A percentile compares a stretch with the other conserved stretches of the same genome.
Evolutionary conservation across 1,140 invertebrate species (phyloP).

Genomic region (Carposina sasakii): DNA sequence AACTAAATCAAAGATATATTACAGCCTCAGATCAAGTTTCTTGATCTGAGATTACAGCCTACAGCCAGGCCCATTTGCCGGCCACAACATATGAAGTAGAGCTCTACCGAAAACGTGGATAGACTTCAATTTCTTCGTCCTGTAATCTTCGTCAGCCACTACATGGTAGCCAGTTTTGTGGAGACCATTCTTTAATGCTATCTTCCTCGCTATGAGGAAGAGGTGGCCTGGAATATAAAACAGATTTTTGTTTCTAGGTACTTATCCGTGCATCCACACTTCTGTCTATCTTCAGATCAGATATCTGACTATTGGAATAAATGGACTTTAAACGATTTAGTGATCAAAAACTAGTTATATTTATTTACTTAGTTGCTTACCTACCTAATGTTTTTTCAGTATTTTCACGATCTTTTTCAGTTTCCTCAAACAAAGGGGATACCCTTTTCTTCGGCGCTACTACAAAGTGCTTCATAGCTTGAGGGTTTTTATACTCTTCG

Average conservation of each 20-base stretch:
- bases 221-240: slow-evolving; percentile 38
- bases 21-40: too few relatives aligned
- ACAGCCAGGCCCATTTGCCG: slow-evolving; percentile 28
- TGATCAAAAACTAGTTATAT: slow-evolving; percentile 1
- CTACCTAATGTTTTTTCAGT: slow-evolving; percentile 60
- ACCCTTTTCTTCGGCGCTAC: slow-evolving; percentile 95
- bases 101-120: slow-evolving; percentile 42
- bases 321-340: background rate
- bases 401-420: slow-evolving; percentile 79
- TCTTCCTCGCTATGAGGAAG: slow-evolving; percentile 36
- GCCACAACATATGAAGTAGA: slow-evolving; percentile 42
- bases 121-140: slow-evolving; percentile 22
- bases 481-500: slow-evolving; percentile 82
- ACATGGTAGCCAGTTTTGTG: slow-evolving; percentile 36
- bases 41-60: slow-evolving; percentile 33
- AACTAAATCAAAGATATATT: background rate
- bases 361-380: slow-evolving; percentile 2
- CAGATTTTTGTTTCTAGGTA: background rate
- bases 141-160: slow-evolving; percentile 36
- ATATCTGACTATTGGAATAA: background rate
- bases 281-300: background rate
- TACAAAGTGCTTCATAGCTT: slow-evolving; percentile 95
- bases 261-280: background rate
- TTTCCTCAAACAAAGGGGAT: slow-evolving; percentile 79
- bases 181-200: slow-evolving; percentile 32